phyloP scores from a whole-genome alignment of 2,797 vertebrate species.

The Chelidonichthys spinosus region DNA sequence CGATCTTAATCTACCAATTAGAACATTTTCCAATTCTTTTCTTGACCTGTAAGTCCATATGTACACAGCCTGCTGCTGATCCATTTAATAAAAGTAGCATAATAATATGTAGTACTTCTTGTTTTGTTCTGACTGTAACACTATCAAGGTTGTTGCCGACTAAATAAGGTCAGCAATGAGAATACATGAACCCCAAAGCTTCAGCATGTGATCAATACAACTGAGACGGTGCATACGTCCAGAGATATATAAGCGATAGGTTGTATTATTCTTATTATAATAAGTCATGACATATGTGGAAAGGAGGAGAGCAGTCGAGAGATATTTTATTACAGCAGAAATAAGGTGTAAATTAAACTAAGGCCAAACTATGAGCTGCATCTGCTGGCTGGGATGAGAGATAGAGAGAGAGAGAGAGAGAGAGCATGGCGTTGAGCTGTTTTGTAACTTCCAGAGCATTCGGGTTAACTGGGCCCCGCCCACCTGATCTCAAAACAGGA shows the following conservation, averaged over 20 bases:
- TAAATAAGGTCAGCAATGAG: not conserved
- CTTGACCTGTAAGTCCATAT: not conserved
- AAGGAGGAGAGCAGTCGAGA: no score
- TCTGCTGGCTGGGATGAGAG: no score
- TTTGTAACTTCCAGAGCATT: no score
- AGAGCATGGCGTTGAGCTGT: no score
- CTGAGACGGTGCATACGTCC: not conserved
- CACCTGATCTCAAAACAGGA: no score
- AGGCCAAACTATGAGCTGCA: no score
- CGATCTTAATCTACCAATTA: not conserved
- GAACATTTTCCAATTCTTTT: not conserved
- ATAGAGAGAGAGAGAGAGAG: no score
- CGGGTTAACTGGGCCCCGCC: no score
- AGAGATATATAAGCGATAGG: not conserved
- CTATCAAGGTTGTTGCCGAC: not conserved
- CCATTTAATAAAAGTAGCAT: not conserved
- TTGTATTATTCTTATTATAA: no score
- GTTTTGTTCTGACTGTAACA: not conserved
- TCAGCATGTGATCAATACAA: not conserved
- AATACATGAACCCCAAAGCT: not conserved
- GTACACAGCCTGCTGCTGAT: conserved; percentile 4
- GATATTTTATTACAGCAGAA: no score
- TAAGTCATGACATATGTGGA: no score
- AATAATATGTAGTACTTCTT: not conserved
- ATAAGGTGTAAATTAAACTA: no score